Conservation (phyloP, 2,797 vertebrate genomes). For the Chelon auratus region DNA sequence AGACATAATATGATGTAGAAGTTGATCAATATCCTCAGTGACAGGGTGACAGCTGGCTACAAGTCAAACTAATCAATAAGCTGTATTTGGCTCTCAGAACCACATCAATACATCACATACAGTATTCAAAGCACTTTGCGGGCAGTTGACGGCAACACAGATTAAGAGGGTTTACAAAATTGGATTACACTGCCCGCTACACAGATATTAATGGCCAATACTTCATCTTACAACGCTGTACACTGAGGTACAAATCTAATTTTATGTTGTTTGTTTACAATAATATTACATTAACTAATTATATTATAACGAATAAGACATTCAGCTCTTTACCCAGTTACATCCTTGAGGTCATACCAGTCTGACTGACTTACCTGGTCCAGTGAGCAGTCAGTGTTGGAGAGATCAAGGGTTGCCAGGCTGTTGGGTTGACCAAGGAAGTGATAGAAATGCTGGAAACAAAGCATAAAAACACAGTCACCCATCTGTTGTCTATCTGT, state of each 20-base stretch:
- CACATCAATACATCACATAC: slow-evolving; percentile 68
- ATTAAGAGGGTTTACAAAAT: slow-evolving; percentile 38
- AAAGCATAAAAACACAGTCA: slow-evolving; percentile 11
- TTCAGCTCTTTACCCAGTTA: background rate
- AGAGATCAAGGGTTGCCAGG: slow-evolving; percentile 92
- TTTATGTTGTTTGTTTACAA: background rate
- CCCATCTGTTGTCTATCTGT: too few species aligned
- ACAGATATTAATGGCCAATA: slow-evolving; percentile 30
- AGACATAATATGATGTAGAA: slow-evolving; percentile 54
- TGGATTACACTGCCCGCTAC: slow-evolving; percentile 43
- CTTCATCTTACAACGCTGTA: slow-evolving; percentile 20
- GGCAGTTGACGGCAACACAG: slow-evolving; percentile 28
- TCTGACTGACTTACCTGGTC: slow-evolving; percentile 88
- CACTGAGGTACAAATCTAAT: slow-evolving; percentile 4
- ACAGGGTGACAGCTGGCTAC: slow-evolving; percentile 74
- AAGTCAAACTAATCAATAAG: slow-evolving; percentile 76
- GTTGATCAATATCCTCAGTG: slow-evolving; percentile 66
- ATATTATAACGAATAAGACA: background rate
- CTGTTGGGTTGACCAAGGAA: slow-evolving; percentile 95
- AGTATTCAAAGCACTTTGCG: slow-evolving; percentile 48
- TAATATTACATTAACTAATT: background rate
- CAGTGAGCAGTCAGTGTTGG: slow-evolving; percentile 94
- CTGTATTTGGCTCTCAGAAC: slow-evolving; percentile 54
- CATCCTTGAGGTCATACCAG: background rate
- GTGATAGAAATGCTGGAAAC: slow-evolving; percentile 90